phyloP scores from a whole-genome alignment of 2,888 invertebrate species.

The Acleris sparsana region DNA sequence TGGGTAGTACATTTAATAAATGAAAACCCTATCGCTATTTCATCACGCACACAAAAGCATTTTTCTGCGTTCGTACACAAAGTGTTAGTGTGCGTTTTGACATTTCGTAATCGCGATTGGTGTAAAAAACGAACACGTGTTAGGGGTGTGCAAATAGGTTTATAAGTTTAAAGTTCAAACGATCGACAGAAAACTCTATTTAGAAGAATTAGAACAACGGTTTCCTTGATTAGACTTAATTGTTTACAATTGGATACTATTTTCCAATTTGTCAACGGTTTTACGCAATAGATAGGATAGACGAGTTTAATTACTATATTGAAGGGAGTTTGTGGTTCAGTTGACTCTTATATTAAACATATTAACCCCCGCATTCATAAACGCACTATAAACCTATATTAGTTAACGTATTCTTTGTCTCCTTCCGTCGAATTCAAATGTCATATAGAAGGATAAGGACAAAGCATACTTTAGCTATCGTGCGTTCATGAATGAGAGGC shows the following conservation, averaged over 20 bases:
- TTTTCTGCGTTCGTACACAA: conserved; percentile 6
- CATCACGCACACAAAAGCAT: conserved; percentile 13
- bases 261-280: conserved; percentile 52
- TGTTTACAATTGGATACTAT: conserved; percentile 57
- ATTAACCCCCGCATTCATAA: no score
- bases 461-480: no score
- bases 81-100: conserved; percentile 19
- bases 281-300: conserved; percentile 33
- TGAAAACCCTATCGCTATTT: conserved; percentile 20
- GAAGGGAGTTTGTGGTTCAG: neutral
- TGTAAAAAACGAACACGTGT: conserved; percentile 25
- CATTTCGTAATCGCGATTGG: conserved; percentile 31
- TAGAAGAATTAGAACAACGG: conserved; percentile 35
- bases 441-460: no score
- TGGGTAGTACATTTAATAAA: neutral
- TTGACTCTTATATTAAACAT: no score
- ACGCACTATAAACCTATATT: no score
- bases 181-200: conserved; percentile 25
- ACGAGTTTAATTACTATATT: conserved; percentile 13
- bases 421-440: no score
- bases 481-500: no score
- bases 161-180: conserved; percentile 30
- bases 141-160: conserved; percentile 27
- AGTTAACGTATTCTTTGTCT: no score
- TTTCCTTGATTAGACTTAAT: conserved; percentile 46